Conservation (phyloP, 1,140 invertebrate genomes). For the Octopus sinensis region DNA sequence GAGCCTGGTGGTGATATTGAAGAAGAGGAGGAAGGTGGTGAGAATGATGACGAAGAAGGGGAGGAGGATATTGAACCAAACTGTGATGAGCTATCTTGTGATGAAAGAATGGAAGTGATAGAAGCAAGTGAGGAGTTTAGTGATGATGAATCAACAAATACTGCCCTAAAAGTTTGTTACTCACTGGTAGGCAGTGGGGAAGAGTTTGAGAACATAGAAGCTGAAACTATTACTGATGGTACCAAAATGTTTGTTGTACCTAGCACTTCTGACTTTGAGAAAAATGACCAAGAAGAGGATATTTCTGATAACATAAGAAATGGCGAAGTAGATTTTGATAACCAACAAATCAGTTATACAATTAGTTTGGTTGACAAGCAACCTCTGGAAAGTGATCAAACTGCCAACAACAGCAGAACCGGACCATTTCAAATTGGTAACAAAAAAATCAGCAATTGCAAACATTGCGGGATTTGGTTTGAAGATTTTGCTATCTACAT, state of each 20-base stretch:
- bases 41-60: background rate
- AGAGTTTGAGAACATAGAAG: conserved; percentile 8
- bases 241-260: conserved; percentile 40
- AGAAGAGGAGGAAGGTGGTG: background rate
- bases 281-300: background rate
- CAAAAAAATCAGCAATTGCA: conserved; percentile 37
- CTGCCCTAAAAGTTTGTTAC: background rate
- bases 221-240: conserved; percentile 30
- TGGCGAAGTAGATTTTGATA: background rate
- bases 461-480: conserved; percentile 47
- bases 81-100: background rate
- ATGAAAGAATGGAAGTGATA: conserved; percentile 3
- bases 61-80: background rate
- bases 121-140: conserved; percentile 8
- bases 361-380: conserved; percentile 8
- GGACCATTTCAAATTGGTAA: conserved; percentile 11
- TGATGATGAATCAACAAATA: background rate
- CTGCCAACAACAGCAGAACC: background rate
- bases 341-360: background rate
- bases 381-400: background rate
- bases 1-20: background rate
- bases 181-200: background rate
- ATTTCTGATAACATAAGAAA: background rate
- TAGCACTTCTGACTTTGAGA: background rate
- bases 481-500: conserved; percentile 46